Conservation (phyloP, 2,113 vertebrate genomes). For the Campylomormyrus numenius region DNA sequence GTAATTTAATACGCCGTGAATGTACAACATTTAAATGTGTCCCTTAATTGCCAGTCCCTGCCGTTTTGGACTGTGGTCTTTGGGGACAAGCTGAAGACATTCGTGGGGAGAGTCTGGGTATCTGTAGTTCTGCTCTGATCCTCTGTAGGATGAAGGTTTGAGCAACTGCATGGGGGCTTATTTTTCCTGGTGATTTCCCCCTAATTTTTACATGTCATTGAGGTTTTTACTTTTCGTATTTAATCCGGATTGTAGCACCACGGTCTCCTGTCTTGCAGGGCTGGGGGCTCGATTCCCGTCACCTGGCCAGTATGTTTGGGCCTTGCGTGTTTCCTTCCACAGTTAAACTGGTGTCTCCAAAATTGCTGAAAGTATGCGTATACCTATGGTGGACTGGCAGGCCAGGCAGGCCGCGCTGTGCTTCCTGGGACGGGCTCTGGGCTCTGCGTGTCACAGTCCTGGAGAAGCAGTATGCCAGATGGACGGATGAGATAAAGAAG, state of each 20-base stretch:
- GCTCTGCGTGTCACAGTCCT: neutral
- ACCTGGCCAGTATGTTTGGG: neutral
- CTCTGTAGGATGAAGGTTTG: neutral
- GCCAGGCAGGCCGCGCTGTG: neutral
- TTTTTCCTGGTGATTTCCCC: neutral
- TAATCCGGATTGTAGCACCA: neutral
- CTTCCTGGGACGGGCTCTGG: neutral
- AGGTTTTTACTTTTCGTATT: neutral
- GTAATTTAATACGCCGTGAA: neutral
- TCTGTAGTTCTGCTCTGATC: neutral
- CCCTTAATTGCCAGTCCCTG: neutral
- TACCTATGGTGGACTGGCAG: neutral
- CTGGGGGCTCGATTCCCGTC: neutral
- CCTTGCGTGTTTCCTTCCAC: neutral
- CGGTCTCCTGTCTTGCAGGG: neutral
- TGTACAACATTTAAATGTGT: neutral
- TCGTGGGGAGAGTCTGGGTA: neutral
- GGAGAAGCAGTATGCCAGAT: neutral
- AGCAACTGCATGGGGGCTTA: neutral
- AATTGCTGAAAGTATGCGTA: neutral
- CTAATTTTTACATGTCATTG: neutral
- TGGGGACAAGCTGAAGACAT: neutral
- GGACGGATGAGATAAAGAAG: neutral
- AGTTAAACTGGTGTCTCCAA: neutral
- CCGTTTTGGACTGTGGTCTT: neutral